Percentiles rank a stretch among this genome's conserved stretches.
Evolutionary conservation across 2,113 vertebrate genomes (phyloP).

Genomic region (Hippocampus comes): DNA sequence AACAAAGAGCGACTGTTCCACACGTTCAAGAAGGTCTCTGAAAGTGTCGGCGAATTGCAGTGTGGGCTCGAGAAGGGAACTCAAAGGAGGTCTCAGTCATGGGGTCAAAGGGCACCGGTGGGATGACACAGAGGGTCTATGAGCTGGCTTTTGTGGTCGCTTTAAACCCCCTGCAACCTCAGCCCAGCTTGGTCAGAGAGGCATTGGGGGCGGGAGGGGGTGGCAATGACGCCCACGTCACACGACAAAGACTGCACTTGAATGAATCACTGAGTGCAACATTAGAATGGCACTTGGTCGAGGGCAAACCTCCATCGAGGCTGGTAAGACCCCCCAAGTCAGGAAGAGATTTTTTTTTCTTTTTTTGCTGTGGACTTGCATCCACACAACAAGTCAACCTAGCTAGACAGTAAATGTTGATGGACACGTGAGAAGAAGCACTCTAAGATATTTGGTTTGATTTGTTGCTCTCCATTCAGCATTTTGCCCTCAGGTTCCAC

Average conservation of each 20-base stretch:
- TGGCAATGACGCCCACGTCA: not conserved
- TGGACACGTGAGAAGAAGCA: slow-evolving; percentile 45
- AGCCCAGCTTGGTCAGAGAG: not conserved
- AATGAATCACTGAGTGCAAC: not conserved
- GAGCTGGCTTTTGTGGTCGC: slow-evolving; percentile 65
- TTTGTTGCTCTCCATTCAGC: slow-evolving; percentile 27
- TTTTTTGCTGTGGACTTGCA: slow-evolving; percentile 31
- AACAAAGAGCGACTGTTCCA: slow-evolving; percentile 47
- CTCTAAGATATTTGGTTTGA: not conserved
- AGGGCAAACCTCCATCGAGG: not conserved
- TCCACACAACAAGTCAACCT: slow-evolving; percentile 34
- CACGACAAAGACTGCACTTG: not conserved
- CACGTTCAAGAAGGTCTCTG: slow-evolving; percentile 1
- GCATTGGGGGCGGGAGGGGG: slow-evolving; percentile 20
- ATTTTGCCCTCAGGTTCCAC: slow-evolving; percentile 35
- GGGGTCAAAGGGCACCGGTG: slow-evolving; percentile 59
- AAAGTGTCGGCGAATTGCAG: not conserved
- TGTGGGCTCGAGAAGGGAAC: slow-evolving; percentile 24
- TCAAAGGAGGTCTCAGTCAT: slow-evolving; percentile 56
- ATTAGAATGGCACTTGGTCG: not conserved
- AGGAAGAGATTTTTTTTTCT: too few relatives aligned
- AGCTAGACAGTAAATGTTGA: slow-evolving; percentile 56
- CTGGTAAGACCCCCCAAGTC: too few relatives aligned
- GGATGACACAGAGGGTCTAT: slow-evolving; percentile 39
- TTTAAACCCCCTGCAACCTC: slow-evolving; percentile 32